phyloP scores from a whole-genome alignment of 1,140 invertebrate genomes.

The Drosophila tsacasi region DNA sequence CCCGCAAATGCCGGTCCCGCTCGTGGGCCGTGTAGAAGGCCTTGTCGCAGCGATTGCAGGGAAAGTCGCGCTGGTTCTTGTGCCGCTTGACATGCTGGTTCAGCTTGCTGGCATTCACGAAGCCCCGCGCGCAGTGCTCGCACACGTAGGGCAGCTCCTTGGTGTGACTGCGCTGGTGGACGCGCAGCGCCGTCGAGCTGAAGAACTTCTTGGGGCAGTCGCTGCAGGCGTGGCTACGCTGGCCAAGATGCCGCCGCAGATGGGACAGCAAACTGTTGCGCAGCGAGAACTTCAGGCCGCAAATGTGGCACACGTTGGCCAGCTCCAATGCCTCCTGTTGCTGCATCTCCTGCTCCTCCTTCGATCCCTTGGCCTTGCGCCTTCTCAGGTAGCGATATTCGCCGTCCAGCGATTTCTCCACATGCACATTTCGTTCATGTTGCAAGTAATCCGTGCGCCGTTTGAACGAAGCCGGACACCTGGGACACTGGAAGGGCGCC shows the following conservation, averaged over 20 bases:
- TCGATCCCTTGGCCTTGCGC: slow-evolving; percentile 4
- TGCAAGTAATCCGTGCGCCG: slow-evolving; percentile 60
- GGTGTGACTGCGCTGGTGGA: slow-evolving; percentile 74
- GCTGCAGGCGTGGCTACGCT: slow-evolving; percentile 53
- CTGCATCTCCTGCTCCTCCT: background rate
- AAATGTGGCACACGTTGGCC: slow-evolving; percentile 76
- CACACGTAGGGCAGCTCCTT: slow-evolving; percentile 78
- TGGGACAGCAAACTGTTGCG: slow-evolving; percentile 69
- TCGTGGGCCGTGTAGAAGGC: slow-evolving; percentile 86
- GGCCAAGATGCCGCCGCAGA: slow-evolving; percentile 62
- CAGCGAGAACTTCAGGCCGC: slow-evolving; percentile 71
- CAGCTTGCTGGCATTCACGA: slow-evolving; percentile 86
- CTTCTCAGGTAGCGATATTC: slow-evolving; percentile 16
- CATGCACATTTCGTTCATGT: slow-evolving; percentile 64
- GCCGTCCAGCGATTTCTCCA: slow-evolving; percentile 28
- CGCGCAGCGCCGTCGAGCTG: slow-evolving; percentile 58
- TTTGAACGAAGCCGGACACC: slow-evolving; percentile 54
- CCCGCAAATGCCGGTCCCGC: slow-evolving; percentile 62
- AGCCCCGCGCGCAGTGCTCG: slow-evolving; percentile 70
- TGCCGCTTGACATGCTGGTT: slow-evolving; percentile 87
- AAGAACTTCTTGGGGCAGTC: slow-evolving; percentile 79
- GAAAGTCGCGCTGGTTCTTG: slow-evolving; percentile 90
- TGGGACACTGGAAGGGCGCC: slow-evolving; percentile 62
- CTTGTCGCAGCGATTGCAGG: slow-evolving; percentile 89
- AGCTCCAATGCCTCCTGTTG: slow-evolving; percentile 6